These are phyloP conservation scores for Conus ventricosus DNA, from an alignment of 1,140 invertebrate species.

Conservation along the genomic window DNA sequence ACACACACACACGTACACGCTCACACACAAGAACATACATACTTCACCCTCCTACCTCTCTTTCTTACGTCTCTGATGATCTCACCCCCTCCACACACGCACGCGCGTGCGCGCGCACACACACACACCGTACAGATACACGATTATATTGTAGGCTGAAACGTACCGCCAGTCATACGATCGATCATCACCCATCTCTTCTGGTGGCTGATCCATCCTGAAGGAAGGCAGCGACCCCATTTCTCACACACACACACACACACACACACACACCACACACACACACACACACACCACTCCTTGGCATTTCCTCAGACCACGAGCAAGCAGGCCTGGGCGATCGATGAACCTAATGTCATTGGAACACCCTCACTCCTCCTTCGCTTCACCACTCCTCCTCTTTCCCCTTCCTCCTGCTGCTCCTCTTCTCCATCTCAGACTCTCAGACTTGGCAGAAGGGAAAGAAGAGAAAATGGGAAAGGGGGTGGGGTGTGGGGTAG, in stretches of 20 bases:
- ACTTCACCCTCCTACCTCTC: background rate
- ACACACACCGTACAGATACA: too few relatives aligned
- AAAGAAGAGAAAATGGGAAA: constrained; percentile 10
- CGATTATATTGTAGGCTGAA: too few relatives aligned
- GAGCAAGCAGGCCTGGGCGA: background rate
- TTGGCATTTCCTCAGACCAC: background rate
- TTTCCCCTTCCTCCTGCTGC: background rate
- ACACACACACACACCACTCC: too few relatives aligned
- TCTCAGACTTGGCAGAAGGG: constrained; percentile 1
- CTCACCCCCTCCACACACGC: background rate
- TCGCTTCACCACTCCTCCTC: background rate
- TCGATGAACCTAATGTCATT: background rate
- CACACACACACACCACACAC: too few relatives aligned
- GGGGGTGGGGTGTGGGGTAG: background rate
- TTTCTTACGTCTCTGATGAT: background rate
- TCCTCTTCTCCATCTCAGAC: background rate
- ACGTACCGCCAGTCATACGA: too few relatives aligned
- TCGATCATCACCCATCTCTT: too few relatives aligned
- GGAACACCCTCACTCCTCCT: background rate
- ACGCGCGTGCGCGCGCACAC: too few relatives aligned
- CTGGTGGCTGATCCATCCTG: too few relatives aligned
- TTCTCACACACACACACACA: too few relatives aligned
- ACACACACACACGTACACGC: too few relatives aligned
- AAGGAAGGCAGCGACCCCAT: too few relatives aligned
- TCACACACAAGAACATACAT: too few relatives aligned